Evolutionary conservation across 1,140 invertebrate genomes (phyloP).

Genomic region (Schmidtea mediterranea): DNA sequence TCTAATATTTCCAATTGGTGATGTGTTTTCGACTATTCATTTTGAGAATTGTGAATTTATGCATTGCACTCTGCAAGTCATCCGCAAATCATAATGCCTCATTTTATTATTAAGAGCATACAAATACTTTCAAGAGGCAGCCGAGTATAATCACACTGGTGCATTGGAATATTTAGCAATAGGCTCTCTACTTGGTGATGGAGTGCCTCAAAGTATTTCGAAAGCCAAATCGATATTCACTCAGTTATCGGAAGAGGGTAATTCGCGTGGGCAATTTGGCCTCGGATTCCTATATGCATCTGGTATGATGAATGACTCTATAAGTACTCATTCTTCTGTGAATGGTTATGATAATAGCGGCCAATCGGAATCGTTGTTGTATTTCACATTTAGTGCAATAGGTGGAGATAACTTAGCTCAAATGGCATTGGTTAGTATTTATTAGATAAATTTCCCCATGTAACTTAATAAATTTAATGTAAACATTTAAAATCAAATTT

Average conservation of each 20-base stretch:
- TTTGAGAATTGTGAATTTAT: too few relatives aligned
- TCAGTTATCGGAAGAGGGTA: conserved; percentile 41
- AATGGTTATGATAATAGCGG: not conserved
- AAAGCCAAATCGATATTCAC: conserved; percentile 51
- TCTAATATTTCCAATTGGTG: too few relatives aligned
- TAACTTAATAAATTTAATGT: not conserved
- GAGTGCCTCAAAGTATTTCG: conserved; percentile 20
- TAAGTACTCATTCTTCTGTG: conserved; percentile 34
- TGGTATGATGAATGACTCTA: conserved; percentile 52
- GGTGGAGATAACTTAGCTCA: conserved; percentile 65
- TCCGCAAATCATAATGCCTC: not conserved
- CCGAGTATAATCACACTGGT: conserved; percentile 45
- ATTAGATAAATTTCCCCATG: conserved; percentile 4
- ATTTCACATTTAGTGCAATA: conserved; percentile 63
- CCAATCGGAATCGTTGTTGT: conserved; percentile 40
- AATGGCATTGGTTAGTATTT: conserved; percentile 51
- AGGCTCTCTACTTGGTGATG: conserved; percentile 49
- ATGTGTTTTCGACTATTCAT: too few relatives aligned
- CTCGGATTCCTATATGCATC: conserved; percentile 62
- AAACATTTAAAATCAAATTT: not conserved
- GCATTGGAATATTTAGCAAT: conserved; percentile 56
- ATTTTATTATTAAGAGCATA: conserved; percentile 17
- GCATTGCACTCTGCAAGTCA: too few relatives aligned
- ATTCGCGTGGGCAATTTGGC: conserved; percentile 61
- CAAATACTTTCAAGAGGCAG: conserved; percentile 37